Percentiles rank a stretch among this genome's conserved stretches.
phyloP scores from a whole-genome alignment of 2,797 vertebrate genomes.

The Limosa lapponica region DNA sequence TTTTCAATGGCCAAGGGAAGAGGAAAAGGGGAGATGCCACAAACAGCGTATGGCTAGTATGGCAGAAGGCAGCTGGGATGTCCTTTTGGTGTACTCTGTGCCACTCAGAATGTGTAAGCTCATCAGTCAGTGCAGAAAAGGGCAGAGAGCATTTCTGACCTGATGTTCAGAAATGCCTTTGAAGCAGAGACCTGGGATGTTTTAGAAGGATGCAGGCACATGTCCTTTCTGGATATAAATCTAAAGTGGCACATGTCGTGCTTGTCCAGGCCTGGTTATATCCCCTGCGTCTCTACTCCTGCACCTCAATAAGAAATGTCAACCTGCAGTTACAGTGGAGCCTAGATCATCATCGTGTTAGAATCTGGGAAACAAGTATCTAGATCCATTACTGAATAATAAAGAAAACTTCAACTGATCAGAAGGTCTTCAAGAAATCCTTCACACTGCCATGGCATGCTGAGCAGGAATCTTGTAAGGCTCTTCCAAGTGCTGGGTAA shows the following conservation, averaged over 20 bases:
- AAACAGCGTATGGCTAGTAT: fast-evolving
- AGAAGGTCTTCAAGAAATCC: not conserved
- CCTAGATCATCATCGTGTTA: not conserved
- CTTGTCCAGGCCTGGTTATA: not conserved
- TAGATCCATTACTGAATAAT: not conserved
- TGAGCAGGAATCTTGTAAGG: not conserved
- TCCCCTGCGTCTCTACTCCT: not conserved
- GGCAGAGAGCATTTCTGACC: not conserved
- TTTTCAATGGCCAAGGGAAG: not conserved
- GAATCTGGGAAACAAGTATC: not conserved
- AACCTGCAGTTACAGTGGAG: not conserved
- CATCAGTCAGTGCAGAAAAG: not conserved
- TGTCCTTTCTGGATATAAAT: not conserved
- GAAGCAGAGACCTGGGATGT: not conserved
- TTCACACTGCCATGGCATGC: not conserved
- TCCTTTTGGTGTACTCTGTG: not conserved
- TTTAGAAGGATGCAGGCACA: not conserved
- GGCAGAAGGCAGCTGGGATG: not conserved
- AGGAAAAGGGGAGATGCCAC: not conserved
- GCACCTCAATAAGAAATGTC: not conserved
- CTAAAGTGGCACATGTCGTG: fast-evolving
- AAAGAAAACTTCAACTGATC: not conserved
- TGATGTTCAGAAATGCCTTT: not conserved
- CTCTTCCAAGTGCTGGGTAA: not conserved
- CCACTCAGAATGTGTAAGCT: not conserved